Percentiles rank a stretch among this genome's conserved stretches.
These are phyloP conservation scores for Gadopsis marmoratus DNA, from an alignment of 2,797 vertebrate species.

Conservation along the genomic window DNA sequence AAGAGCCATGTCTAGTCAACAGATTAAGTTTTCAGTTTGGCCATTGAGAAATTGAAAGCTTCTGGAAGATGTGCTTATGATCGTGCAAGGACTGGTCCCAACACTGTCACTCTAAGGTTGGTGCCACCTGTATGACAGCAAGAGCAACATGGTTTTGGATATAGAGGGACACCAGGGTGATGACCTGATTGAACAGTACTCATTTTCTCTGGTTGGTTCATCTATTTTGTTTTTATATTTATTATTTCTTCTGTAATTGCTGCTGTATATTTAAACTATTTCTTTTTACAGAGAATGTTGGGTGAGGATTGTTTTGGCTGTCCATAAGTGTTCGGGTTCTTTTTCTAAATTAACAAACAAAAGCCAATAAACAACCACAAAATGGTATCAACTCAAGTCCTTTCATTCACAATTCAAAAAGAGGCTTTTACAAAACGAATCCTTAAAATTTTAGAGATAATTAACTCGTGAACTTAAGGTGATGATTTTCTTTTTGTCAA, in stretches of 20 bases:
- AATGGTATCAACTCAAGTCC: not conserved
- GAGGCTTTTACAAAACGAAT: not conserved
- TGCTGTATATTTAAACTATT: too few relatives aligned
- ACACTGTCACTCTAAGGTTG: not conserved
- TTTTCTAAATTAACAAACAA: not conserved
- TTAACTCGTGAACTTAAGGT: not conserved
- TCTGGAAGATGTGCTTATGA: not conserved
- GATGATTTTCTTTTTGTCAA: not conserved
- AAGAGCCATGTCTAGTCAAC: not conserved
- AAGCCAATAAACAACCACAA: not conserved
- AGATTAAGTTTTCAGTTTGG: not conserved
- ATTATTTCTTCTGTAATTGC: too few relatives aligned
- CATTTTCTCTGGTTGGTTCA: not conserved
- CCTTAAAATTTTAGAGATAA: conserved; percentile 1
- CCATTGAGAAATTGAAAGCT: not conserved
- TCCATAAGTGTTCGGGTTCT: not conserved
- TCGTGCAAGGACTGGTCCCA: not conserved
- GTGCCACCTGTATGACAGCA: not conserved
- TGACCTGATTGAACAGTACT: not conserved
- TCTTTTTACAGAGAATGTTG: not conserved
- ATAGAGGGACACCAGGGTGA: not conserved
- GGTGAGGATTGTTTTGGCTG: too few relatives aligned
- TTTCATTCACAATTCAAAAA: conserved; percentile 2
- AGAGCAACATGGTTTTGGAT: not conserved
- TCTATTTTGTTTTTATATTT: too few relatives aligned